Conservation (phyloP, 1,140 invertebrate genomes). For the Pentalonia nigronervosa region DNA sequence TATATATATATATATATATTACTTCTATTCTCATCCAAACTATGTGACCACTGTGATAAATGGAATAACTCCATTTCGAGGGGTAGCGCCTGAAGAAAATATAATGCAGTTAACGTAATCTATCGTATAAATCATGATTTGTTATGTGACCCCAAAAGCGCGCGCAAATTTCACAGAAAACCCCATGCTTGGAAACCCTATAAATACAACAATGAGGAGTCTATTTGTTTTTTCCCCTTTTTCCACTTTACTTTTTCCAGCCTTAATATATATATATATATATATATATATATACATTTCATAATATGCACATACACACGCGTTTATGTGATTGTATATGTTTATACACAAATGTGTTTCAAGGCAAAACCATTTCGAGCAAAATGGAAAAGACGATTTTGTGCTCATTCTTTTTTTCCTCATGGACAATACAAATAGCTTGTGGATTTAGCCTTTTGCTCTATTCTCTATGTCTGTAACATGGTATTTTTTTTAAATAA, state of each 20-base stretch:
- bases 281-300: neutral
- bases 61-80: constrained; percentile 53
- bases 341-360: constrained; percentile 11
- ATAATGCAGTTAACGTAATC: constrained; percentile 57
- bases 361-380: constrained; percentile 4
- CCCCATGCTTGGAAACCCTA: constrained; percentile 9
- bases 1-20: too few species aligned
- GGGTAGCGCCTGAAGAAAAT: constrained; percentile 47
- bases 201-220: constrained; percentile 56
- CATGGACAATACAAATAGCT: neutral
- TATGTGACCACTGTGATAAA: constrained; percentile 47
- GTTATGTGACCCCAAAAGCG: constrained; percentile 26
- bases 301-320: neutral
- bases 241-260: constrained; percentile 21
- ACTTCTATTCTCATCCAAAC: neutral
- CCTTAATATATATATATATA: neutral
- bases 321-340: neutral
- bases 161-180: constrained; percentile 41
- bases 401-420: constrained; percentile 16
- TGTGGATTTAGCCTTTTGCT: neutral
- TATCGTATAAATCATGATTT: constrained; percentile 57
- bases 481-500: neutral
- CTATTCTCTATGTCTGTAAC: neutral
- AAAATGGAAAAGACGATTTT: constrained; percentile 44
- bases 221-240: constrained; percentile 18